Evolutionary conservation across 1,140 invertebrate species (phyloP).

Genomic region (Spodoptera litura): DNA sequence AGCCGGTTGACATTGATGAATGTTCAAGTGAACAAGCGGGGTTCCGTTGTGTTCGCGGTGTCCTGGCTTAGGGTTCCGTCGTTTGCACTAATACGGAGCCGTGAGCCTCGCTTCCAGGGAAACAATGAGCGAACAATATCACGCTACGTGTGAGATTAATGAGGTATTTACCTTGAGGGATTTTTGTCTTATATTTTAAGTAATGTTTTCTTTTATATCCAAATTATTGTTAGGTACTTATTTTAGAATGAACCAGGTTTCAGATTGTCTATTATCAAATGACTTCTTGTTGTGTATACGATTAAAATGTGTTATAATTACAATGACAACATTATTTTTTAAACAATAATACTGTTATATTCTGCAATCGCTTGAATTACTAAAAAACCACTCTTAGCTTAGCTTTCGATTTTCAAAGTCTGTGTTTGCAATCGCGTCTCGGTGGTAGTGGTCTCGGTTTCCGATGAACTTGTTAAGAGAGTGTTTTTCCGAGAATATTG

Average conservation of each 20-base stretch:
- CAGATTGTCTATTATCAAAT: too few relatives aligned
- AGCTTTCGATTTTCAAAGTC: too few relatives aligned
- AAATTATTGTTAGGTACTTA: neutral
- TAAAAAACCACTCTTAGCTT: too few relatives aligned
- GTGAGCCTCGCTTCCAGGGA: conserved; percentile 28
- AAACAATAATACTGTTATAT: too few relatives aligned
- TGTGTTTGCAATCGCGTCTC: too few relatives aligned
- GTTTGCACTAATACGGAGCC: conserved; percentile 38
- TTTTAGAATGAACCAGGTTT: neutral
- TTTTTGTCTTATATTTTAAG: conserved; percentile 40
- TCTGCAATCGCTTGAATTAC: too few relatives aligned
- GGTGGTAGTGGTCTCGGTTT: too few relatives aligned
- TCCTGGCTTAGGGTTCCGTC: conserved; percentile 48
- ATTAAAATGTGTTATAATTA: too few relatives aligned
- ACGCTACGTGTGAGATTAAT: conserved; percentile 47
- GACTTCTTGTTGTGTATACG: too few relatives aligned
- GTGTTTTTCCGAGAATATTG: neutral
- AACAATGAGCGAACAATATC: conserved; percentile 45
- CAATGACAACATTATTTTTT: too few relatives aligned
- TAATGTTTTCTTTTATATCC: conserved; percentile 9
- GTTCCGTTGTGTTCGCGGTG: conserved; percentile 46
- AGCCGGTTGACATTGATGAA: conserved; percentile 64
- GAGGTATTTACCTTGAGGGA: conserved; percentile 27
- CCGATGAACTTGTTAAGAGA: neutral
- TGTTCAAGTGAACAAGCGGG: conserved; percentile 57